Base-by-base conservation (phyloP, 2,113 vertebrate species). In the Neogobius melanostomus region DNA sequence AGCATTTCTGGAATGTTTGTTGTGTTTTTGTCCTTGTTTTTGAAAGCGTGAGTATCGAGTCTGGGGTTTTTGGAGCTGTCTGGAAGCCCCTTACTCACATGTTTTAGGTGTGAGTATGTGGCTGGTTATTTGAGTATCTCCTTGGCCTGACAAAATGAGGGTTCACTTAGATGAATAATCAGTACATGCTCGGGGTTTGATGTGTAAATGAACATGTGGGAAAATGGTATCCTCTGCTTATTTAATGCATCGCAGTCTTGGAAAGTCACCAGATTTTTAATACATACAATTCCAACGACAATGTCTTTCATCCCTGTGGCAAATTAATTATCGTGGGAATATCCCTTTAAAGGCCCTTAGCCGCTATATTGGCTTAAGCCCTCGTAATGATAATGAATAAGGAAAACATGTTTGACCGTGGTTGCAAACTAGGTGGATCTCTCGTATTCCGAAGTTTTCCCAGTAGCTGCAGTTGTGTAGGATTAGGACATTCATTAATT, bases 1-100 rank as follows among this genome's bases (percentile, higher is more conserved):
- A 82, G 87, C 75, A 91, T 91, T 78, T 63, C 64, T 88, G 87
- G 89, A 93, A 92, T 93, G 88, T 85, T 82, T 86, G 77, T 84
- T 85, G 76, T 75, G 28, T 89, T 74, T 72, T 82, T 84, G 72
- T 12, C 52, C 50, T 68, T 28, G 46, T 68, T 60, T 77, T 80
- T 74, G 57, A 61, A 60, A 66, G 46, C 49, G n/a, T 43, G 45
- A 76, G 64, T 75, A 62, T 71, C 1, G 28, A 64, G 72, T 70
- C 64, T 79, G 68, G 69, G 76, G 64, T 45, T 88, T 79, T 85
- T 51, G 54, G 66, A 79, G 69, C 64, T 53, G 46, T 69, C 43
- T 75, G 47, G 76, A 73, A 72, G 57, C 15, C 50, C 56, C 68
- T 14, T 17, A 14, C 11, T 64, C 66, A 53, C 52, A 59, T 6